These are phyloP conservation scores for Aradus depressus DNA, from an alignment of 2,888 invertebrate species.

Conservation along the genomic window DNA sequence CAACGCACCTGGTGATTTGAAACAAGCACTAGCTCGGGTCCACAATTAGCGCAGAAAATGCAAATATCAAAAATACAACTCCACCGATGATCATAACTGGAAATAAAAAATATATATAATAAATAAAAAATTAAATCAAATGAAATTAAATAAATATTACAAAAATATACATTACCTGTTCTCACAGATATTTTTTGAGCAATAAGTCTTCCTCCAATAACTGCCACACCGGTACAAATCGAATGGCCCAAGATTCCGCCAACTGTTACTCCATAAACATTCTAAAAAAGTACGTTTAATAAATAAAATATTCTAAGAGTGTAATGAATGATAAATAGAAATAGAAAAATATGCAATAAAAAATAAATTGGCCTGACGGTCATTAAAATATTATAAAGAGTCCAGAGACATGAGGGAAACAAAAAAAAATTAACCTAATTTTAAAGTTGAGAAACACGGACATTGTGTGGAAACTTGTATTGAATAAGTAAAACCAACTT, in stretches of 20 bases:
- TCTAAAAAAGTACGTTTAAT: not conserved
- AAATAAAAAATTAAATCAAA: not conserved
- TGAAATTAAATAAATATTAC: not conserved
- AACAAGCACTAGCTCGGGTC: slow-evolving; percentile 47
- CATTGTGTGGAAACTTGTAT: no score
- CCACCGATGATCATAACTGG: slow-evolving; percentile 89
- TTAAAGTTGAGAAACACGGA: no score
- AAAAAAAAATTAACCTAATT: no score
- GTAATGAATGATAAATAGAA: not conserved
- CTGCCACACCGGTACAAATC: slow-evolving; percentile 93
- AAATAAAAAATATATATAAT: not conserved
- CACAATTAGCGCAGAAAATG: slow-evolving; percentile 80
- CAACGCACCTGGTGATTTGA: no score
- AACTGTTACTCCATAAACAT: slow-evolving; percentile 84
- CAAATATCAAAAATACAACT: slow-evolving; percentile 88
- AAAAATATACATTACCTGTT: slow-evolving; percentile 42
- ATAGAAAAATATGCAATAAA: not conserved
- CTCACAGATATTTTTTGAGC: slow-evolving; percentile 94
- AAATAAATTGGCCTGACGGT: not conserved
- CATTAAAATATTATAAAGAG: no score
- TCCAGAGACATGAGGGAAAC: no score
- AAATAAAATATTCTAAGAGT: not conserved
- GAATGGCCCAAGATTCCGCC: slow-evolving; percentile 93
- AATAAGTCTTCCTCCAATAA: slow-evolving; percentile 90
- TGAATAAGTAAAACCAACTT: no score